Conservation (phyloP, 1,140 invertebrate genomes). For the Paraescarpia echinospica region DNA sequence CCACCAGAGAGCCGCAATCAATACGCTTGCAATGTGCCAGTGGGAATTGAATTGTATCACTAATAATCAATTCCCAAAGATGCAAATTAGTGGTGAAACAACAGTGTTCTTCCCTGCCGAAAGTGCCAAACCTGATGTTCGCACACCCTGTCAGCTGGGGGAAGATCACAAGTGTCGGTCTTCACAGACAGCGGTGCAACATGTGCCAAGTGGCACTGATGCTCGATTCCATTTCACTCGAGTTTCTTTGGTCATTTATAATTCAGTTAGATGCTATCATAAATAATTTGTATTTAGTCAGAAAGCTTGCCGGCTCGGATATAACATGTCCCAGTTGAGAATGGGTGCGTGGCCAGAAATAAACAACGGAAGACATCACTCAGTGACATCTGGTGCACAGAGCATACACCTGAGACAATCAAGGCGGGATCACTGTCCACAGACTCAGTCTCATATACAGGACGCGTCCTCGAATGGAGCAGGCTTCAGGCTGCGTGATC, state of each 20-base stretch:
- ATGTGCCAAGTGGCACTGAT: neutral
- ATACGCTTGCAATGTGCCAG: neutral
- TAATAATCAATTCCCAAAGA: constrained; percentile 1
- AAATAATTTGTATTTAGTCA: neutral
- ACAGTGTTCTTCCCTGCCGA: neutral
- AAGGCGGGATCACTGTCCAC: neutral
- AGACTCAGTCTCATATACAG: neutral
- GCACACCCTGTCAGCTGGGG: neutral
- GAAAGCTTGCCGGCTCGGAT: neutral
- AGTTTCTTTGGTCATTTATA: neutral
- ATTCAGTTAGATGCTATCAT: neutral
- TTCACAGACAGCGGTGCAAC: neutral
- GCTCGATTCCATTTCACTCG: neutral
- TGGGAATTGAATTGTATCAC: neutral
- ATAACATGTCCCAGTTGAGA: neutral
- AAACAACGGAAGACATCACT: neutral
- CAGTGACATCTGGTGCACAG: neutral
- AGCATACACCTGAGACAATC: neutral
- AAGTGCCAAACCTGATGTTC: neutral
- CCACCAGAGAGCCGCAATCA: neutral
- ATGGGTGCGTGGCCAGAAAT: neutral
- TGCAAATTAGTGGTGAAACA: neutral
- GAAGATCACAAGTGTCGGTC: neutral
- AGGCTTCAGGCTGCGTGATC: neutral
- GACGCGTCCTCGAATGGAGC: neutral